Evolutionary conservation across 2,888 invertebrate species (phyloP).

Genomic region (Pammene fasciana): DNA sequence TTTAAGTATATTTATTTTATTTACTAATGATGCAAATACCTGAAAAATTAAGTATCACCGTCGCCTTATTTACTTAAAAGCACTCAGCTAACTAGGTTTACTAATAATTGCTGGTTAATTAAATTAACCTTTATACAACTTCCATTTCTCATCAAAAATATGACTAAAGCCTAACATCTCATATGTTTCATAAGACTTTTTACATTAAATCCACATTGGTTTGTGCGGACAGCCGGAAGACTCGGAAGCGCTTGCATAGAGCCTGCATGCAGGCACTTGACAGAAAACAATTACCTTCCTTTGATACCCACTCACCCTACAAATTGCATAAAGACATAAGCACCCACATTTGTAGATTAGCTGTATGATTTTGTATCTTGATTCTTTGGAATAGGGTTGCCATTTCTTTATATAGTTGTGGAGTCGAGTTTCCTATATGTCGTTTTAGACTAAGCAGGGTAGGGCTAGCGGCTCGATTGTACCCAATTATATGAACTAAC

Average conservation of each 20-base stretch:
- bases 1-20: no score
- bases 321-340: neutral
- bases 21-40: no score
- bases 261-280: conserved; percentile 13
- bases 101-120: no score
- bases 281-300: conserved; percentile 39
- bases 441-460: conserved; percentile 5
- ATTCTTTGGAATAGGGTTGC: neutral
- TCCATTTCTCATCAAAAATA: no score
- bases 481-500: conserved; percentile 37
- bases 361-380: neutral
- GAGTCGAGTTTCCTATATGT: neutral
- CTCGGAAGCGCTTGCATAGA: neutral
- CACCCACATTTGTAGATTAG: neutral
- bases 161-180: neutral
- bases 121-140: no score
- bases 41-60: no score
- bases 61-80: no score
- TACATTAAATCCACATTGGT: conserved; percentile 10
- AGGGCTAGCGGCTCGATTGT: conserved; percentile 32
- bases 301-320: conserved; percentile 6
- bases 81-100: no score
- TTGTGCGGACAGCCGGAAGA: conserved; percentile 22
- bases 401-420: neutral
- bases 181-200: neutral